These are phyloP conservation scores for Rhinophrynus dorsalis DNA, from an alignment of 2,797 vertebrate species.

Conservation along the genomic window DNA sequence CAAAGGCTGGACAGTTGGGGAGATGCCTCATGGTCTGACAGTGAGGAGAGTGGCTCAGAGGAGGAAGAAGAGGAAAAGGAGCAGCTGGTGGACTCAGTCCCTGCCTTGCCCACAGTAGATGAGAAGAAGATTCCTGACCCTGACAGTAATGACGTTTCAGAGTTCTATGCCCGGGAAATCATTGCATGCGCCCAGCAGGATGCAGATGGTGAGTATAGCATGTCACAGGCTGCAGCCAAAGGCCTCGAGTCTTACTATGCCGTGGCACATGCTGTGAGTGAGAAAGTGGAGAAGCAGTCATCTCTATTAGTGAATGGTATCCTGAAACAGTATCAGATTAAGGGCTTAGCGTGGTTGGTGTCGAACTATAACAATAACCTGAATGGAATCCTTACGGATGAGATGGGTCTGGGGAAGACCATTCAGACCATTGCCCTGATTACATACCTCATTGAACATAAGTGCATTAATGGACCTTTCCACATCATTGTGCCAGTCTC, in stretches of 20 bases:
- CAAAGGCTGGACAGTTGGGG: constrained; percentile 89
- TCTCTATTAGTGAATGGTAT: constrained; percentile 87
- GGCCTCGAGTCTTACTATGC: constrained; percentile 95
- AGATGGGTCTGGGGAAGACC: constrained; percentile 92
- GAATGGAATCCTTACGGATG: too few species aligned
- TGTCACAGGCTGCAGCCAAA: constrained; percentile 75
- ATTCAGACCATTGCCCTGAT: too few species aligned
- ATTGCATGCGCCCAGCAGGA: constrained; percentile 94
- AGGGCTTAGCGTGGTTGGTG: constrained; percentile 93
- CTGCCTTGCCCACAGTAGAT: constrained; percentile 69
- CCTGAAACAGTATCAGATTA: too few species aligned
- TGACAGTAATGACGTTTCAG: constrained; percentile 84
- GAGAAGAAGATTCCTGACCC: constrained; percentile 92
- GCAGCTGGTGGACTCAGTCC: constrained; percentile 62
- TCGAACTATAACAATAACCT: too few species aligned
- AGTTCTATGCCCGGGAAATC: constrained; percentile 84
- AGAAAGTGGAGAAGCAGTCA: constrained; percentile 90
- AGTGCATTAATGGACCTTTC: constrained; percentile 92
- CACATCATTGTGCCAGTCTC: constrained; percentile 95
- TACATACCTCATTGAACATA: constrained; percentile 94
- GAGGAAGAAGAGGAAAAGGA: constrained; percentile 87
- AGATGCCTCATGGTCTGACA: constrained; percentile 88
- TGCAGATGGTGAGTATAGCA: constrained; percentile 87
- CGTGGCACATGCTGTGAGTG: too few species aligned
- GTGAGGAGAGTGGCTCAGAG: constrained; percentile 90